Evolutionary conservation across 2,113 vertebrate genomes (phyloP), one percentile per base, ranked within the genome.

Genomic region (Nothoprocta pentlandii): DNA sequence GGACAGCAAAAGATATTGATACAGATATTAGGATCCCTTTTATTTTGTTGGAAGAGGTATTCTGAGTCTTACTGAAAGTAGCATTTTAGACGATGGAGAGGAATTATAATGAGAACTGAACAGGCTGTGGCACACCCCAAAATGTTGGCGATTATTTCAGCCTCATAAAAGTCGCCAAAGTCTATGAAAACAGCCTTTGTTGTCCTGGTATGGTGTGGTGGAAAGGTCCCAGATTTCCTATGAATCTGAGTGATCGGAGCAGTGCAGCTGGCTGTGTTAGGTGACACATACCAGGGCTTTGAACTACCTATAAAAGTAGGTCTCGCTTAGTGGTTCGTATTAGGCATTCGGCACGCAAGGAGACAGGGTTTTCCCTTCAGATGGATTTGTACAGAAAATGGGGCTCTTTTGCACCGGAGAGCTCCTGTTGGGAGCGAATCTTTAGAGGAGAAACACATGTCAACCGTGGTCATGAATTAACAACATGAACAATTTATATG

Each of bases 251-350:
- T 54, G 92, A 89, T 68, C 73, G 67, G 51, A 93, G 74, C 71
- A 91, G 90, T 87, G 78, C 64, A 85, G 93, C 87, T 21, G 58
- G 85, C 83, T 61, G 93, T 97, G 97, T 97, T 92, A 96, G 93
- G 91, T 97, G 97, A 98, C 94, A 96, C 94, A 89, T 64, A 94
- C 84, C 97, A 98, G 96, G 92, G 59, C 95, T 96, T 94, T 85
- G 94, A 96, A 94, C 71, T 73, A 92, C 79, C 67, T 90, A 58
- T 94, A 76, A 97, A 96, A 87, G 51, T 34, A 80, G 36, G 62
- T 93, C 23, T 83, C 30, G 44, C 85, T 95, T 95, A 94, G 66
- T 77, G 56, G 70, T 75, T 21, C 68, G 83, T 30, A 85, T 81
- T 92, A 92, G 91, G 92, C 46, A 49, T 69, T 89, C 54, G 80